A percentile compares a stretch with the other conserved stretches of the same genome.
These are phyloP conservation scores for Mormyrus hasselquistii DNA, from an alignment of 2,797 vertebrate species.

Conservation along the genomic window DNA sequence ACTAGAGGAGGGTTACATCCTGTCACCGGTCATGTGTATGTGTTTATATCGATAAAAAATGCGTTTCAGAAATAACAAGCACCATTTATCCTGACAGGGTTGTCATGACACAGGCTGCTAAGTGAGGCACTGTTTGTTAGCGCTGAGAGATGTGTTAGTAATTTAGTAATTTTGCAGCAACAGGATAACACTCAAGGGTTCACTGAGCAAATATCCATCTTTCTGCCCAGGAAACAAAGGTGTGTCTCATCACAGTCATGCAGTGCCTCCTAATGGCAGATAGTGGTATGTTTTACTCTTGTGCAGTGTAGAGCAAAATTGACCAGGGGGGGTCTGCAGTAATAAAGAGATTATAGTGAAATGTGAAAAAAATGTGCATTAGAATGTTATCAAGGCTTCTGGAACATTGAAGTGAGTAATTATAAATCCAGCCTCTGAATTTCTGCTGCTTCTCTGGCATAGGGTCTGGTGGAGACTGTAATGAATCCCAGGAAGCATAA, in stretches of 20 bases:
- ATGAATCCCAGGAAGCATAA: not conserved
- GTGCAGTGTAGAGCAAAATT: not conserved
- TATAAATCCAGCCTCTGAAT: not conserved
- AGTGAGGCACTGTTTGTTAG: not conserved
- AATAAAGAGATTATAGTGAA: not conserved
- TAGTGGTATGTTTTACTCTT: not conserved
- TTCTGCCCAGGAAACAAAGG: not conserved
- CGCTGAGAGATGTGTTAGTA: not conserved
- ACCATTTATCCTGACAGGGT: not conserved
- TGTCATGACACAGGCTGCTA: not conserved
- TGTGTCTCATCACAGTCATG: slow-evolving; percentile 1
- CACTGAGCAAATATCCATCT: not conserved
- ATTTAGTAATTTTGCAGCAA: not conserved
- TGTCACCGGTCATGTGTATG: not conserved
- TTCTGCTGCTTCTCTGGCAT: not conserved
- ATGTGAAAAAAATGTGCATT: not conserved
- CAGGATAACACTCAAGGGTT: not conserved
- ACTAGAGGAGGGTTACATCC: not conserved
- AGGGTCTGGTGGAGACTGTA: not conserved
- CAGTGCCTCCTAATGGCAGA: slow-evolving; percentile 1
- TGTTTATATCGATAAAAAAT: not conserved
- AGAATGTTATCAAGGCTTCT: not conserved
- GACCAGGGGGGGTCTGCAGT: not conserved
- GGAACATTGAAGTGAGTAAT: not conserved
- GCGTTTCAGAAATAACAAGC: not conserved